Percentiles rank a stretch among this genome's conserved stretches.
These are phyloP conservation scores for Sympetrum striolatum DNA, from an alignment of 2,888 invertebrate genomes.

Conservation along the genomic window DNA sequence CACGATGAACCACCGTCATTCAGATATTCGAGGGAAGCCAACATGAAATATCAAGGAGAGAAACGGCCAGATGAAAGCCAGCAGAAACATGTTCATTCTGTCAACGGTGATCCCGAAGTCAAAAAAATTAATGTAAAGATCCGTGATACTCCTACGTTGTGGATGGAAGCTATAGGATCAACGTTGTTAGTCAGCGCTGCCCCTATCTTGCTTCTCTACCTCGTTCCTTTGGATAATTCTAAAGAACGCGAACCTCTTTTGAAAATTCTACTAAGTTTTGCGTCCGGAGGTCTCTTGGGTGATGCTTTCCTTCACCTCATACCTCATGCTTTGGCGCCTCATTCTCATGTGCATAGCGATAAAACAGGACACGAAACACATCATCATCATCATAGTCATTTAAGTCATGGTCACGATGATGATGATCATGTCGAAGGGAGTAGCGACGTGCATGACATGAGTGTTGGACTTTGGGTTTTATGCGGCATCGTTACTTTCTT, in stretches of 20 bases:
- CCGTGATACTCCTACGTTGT: constrained; percentile 59
- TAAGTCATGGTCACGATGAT: constrained; percentile 62
- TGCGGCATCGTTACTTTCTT: constrained; percentile 92
- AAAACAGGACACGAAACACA: constrained; percentile 55
- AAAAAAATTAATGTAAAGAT: constrained; percentile 47
- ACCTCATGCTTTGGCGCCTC: constrained; percentile 86
- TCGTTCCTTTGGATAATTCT: constrained; percentile 90
- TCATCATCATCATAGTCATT: constrained; percentile 60
- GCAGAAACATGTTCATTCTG: constrained; percentile 48
- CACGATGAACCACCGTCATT: constrained; percentile 74
- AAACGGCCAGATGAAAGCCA: constrained; percentile 47
- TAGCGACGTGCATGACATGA: constrained; percentile 77
- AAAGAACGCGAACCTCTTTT: constrained; percentile 84
- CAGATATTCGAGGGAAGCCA: constrained; percentile 83
- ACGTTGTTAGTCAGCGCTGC: constrained; percentile 94
- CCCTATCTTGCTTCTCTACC: constrained; percentile 90
- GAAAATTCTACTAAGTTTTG: constrained; percentile 90
- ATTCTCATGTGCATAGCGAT: constrained; percentile 56
- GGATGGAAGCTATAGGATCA: constrained; percentile 85
- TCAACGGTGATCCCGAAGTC: constrained; percentile 56
- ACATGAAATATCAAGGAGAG: constrained; percentile 55
- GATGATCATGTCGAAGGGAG: constrained; percentile 61
- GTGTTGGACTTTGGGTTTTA: constrained; percentile 93
- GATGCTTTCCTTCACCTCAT: constrained; percentile 99
- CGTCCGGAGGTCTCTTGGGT: constrained; percentile 93